Evolutionary conservation across 2,113 vertebrate species (phyloP).

Genomic region (Myotis yumanensis): DNA sequence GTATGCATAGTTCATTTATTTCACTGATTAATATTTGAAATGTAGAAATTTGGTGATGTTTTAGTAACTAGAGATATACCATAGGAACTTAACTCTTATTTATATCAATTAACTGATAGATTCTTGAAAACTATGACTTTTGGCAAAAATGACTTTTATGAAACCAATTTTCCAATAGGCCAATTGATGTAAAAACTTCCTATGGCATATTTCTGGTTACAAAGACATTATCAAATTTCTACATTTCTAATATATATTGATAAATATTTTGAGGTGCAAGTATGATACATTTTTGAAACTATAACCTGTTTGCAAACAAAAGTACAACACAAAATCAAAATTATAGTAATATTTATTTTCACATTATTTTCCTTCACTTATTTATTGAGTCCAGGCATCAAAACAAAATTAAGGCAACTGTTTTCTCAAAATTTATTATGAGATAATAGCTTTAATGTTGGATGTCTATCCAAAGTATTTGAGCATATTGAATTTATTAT

Average conservation of each 20-base stretch:
- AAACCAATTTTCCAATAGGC: too few relatives aligned
- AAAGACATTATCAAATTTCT: not conserved
- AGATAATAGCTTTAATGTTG: not conserved
- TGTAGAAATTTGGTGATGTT: not conserved
- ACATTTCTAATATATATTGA: not conserved
- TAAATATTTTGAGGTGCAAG: not conserved
- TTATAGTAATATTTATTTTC: not conserved
- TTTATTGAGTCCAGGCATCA: not conserved
- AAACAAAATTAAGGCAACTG: not conserved
- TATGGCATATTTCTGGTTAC: not conserved
- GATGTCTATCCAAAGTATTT: not conserved
- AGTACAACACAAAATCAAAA: not conserved
- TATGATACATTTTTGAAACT: not conserved
- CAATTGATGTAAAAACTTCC: not conserved
- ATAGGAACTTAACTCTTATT: not conserved
- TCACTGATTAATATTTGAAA: not conserved
- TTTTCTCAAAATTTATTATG: slow-evolving; percentile 14
- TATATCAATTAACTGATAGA: not conserved
- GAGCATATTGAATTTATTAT: not conserved
- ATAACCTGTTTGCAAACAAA: not conserved
- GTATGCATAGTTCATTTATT: not conserved
- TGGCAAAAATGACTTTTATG: too few relatives aligned
- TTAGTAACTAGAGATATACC: not conserved
- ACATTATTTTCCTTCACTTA: not conserved
- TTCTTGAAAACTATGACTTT: too few relatives aligned